Conservation (phyloP, 2,888 invertebrate genomes). For the Mythimna lalbum region DNA sequence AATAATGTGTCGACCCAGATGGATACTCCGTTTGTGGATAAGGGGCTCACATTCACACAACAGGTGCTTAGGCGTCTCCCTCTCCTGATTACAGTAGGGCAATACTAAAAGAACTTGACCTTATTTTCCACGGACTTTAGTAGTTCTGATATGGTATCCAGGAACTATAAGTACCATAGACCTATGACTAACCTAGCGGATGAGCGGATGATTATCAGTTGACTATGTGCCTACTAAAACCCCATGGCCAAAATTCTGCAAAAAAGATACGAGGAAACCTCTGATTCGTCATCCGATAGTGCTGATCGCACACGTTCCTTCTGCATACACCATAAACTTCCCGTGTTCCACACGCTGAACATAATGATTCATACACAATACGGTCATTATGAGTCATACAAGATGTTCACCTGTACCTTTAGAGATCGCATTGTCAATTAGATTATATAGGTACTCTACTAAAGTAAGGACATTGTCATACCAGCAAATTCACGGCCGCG, state of each 20-base stretch:
- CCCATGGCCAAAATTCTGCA: constrained; percentile 39
- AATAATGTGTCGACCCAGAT: no score
- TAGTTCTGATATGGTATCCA: not conserved
- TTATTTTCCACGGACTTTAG: not conserved
- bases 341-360: constrained; percentile 73
- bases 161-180: not conserved
- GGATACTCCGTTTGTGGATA: no score
- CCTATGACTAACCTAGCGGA: constrained; percentile 33
- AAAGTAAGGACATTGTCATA: constrained; percentile 29
- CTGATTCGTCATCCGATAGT: constrained; percentile 56
- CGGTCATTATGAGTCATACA: constrained; percentile 70
- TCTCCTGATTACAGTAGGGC: no score
- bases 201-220: not conserved
- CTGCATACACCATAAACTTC: constrained; percentile 69
- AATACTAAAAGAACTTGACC: no score
- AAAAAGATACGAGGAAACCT: constrained; percentile 45
- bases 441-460: constrained; percentile 30
- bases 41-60: no score
- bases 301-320: constrained; percentile 68
- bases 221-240: constrained; percentile 4
- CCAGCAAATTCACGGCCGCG: not conserved
- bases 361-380: constrained; percentile 66
- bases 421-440: constrained; percentile 61
- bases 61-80: no score
- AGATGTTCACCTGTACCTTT: constrained; percentile 70